Evolutionary conservation across 1,140 invertebrate genomes (phyloP).

Genomic region (Euura lappo): DNA sequence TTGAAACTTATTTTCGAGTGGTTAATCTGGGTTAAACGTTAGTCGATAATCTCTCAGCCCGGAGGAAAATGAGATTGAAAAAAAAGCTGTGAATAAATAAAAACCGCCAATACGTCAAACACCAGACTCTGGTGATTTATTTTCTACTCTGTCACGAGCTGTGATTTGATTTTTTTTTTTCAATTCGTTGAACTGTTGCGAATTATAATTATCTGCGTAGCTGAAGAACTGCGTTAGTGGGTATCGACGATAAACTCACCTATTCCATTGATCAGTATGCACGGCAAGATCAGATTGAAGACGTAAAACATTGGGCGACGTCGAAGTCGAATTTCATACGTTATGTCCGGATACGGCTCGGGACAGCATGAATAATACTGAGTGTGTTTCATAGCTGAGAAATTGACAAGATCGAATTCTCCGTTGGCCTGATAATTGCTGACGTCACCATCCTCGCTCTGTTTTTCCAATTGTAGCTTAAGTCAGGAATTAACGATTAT

Average conservation of each 20-base stretch:
- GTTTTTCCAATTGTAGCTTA: slow-evolving; percentile 74
- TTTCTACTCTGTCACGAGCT: neutral
- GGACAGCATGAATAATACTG: slow-evolving; percentile 75
- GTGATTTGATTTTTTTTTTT: too few relatives aligned
- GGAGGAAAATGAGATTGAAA: too few relatives aligned
- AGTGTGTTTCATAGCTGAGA: slow-evolving; percentile 73
- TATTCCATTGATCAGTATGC: slow-evolving; percentile 86
- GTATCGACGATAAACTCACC: slow-evolving; percentile 59
- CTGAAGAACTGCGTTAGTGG: too few relatives aligned
- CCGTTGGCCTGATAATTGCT: slow-evolving; percentile 82
- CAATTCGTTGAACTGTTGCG: too few relatives aligned
- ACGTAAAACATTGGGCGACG: slow-evolving; percentile 89
- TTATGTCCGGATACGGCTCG: slow-evolving; percentile 70
- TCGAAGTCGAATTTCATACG: slow-evolving; percentile 75
- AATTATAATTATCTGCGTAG: too few relatives aligned
- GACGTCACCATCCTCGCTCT: slow-evolving; percentile 75
- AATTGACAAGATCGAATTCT: slow-evolving; percentile 79
- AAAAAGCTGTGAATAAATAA: too few relatives aligned
- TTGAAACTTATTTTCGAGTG: too few relatives aligned
- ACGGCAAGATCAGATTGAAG: slow-evolving; percentile 90
- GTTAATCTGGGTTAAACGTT: too few relatives aligned
- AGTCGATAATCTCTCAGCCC: too few relatives aligned
- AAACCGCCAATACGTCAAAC: too few relatives aligned
- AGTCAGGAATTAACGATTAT: neutral
- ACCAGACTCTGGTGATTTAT: neutral